A percentile compares a stretch with the other conserved stretches of the same genome.
Conservation (phyloP, 2,888 invertebrate genomes). For the Xanthostigma xanthostigma region DNA sequence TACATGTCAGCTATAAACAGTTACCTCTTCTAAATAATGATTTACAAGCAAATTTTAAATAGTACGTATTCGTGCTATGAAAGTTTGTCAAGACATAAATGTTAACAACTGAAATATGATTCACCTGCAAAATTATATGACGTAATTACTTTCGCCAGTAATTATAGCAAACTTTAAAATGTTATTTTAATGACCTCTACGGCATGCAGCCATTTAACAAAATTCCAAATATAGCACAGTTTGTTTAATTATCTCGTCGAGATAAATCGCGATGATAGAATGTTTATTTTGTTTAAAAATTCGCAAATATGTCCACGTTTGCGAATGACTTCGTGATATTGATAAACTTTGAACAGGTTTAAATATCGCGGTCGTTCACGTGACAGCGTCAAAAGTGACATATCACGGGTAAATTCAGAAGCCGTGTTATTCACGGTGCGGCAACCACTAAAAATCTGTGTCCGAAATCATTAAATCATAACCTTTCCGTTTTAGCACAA, state of each 20-base stretch:
- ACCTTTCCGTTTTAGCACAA: conserved; percentile 5
- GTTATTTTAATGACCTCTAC: too few species aligned
- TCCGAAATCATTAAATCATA: conserved; percentile 5
- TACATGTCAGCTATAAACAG: too few species aligned
- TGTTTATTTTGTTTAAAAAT: neutral
- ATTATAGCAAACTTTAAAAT: too few species aligned
- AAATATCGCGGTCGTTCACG: neutral
- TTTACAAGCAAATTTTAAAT: too few species aligned
- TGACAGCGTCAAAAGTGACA: neutral
- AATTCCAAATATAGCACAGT: too few species aligned
- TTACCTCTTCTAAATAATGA: too few species aligned
- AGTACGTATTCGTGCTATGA: too few species aligned
- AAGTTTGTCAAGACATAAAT: too few species aligned
- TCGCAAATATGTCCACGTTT: neutral
- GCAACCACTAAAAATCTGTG: conserved; percentile 6
- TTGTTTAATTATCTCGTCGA: neutral
- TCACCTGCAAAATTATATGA: too few species aligned
- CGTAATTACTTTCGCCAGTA: too few species aligned
- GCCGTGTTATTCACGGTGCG: conserved; percentile 8
- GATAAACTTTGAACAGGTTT: neutral
- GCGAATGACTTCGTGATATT: neutral
- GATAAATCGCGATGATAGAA: neutral
- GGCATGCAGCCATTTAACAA: too few species aligned
- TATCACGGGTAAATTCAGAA: conserved; percentile 4
- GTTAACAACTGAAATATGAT: too few species aligned